Evolutionary conservation across 2,888 invertebrate species (phyloP).

Genomic region (Leptopilina myrica): DNA sequence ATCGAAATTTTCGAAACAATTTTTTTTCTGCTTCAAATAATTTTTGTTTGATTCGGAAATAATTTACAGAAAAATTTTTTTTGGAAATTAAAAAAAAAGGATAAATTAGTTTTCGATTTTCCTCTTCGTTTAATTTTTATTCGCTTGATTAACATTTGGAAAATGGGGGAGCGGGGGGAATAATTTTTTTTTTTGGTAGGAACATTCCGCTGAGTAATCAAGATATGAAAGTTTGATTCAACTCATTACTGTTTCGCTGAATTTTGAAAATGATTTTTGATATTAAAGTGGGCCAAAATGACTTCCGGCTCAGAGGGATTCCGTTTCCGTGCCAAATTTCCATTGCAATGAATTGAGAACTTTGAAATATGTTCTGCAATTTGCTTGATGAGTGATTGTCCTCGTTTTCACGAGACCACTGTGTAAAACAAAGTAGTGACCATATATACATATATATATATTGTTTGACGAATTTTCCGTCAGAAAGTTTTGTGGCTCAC

Average conservation of each 20-base stretch:
- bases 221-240: not conserved
- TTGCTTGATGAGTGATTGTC: conserved; percentile 23
- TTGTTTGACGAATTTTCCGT: conserved; percentile 18
- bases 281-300: not conserved
- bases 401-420: not conserved
- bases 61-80: no score
- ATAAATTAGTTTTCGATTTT: no score
- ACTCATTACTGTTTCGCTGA: no score
- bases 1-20: no score
- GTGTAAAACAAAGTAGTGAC: not conserved
- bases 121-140: no score
- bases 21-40: no score
- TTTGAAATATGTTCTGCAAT: conserved; percentile 34
- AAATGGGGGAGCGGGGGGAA: not conserved
- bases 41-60: no score
- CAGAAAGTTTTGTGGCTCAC: not conserved
- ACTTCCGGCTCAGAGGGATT: conserved; percentile 29
- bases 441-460: not conserved
- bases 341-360: conserved; percentile 10
- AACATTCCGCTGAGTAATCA: not conserved
- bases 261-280: conserved; percentile 16
- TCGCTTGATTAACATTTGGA: no score
- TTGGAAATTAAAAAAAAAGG: no score
- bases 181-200: not conserved
- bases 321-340: conserved; percentile 32